These are phyloP conservation scores for Mastigias papua DNA, from an alignment of 30 jellyfish, hydroid and myxozoan species.

Conservation along the genomic window DNA sequence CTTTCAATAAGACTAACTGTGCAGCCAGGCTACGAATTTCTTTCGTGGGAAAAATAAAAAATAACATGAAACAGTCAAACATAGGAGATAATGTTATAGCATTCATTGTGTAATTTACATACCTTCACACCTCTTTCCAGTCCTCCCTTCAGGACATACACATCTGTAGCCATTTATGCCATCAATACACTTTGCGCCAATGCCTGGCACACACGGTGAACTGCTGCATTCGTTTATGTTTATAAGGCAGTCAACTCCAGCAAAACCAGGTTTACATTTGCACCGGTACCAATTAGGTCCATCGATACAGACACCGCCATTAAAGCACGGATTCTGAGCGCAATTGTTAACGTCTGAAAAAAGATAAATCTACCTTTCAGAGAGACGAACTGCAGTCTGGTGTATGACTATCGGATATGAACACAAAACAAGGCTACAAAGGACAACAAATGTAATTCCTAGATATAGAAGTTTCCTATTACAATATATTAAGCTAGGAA, in stretches of 20 bases:
- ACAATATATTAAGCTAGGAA: too few species aligned
- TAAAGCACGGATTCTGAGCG: slow-evolving; percentile 79
- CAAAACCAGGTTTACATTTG: slow-evolving; percentile 74
- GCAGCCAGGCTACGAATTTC: too few species aligned
- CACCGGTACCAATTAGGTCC: slow-evolving; percentile 86
- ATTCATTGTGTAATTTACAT: slow-evolving; percentile 14
- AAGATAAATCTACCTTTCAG: too few species aligned
- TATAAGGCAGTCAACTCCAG: slow-evolving; percentile 82
- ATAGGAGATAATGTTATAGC: too few species aligned
- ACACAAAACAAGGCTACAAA: too few species aligned
- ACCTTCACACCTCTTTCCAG: slow-evolving; percentile 85
- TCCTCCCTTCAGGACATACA: slow-evolving; percentile 86
- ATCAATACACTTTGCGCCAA: slow-evolving; percentile 78
- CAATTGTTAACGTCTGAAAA: slow-evolving; percentile 71
- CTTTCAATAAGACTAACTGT: too few species aligned
- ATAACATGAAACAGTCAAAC: too few species aligned
- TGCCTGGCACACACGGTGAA: slow-evolving; percentile 68
- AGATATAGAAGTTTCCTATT: too few species aligned
- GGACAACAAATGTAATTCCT: too few species aligned
- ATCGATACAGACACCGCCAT: slow-evolving; percentile 80
- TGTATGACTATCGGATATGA: too few species aligned
- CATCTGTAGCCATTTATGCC: slow-evolving; percentile 70
- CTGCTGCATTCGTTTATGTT: slow-evolving; percentile 83
- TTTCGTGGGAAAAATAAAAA: too few species aligned
- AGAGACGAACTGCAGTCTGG: too few species aligned